These are phyloP conservation scores for Cryptomyrus ogoouensis DNA, from an alignment of 2,113 vertebrate species.

Conservation along the genomic window DNA sequence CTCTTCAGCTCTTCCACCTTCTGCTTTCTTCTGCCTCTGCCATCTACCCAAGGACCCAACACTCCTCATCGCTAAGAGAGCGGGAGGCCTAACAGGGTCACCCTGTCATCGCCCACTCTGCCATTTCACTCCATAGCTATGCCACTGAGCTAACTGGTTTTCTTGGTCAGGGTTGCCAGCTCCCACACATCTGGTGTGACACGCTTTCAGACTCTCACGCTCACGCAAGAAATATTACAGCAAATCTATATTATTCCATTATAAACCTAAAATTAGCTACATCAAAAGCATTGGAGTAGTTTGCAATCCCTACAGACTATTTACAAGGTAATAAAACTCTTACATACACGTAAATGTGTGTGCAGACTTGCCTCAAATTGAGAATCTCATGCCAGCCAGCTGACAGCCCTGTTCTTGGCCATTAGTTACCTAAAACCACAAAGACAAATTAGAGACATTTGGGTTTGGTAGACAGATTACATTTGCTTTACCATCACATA, in stretches of 20 bases:
- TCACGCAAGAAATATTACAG: background rate
- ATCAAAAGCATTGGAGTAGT: background rate
- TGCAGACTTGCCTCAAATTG: background rate
- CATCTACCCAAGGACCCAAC: background rate
- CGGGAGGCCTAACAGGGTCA: background rate
- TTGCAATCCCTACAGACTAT: background rate
- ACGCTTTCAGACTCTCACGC: background rate
- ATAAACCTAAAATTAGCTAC: background rate
- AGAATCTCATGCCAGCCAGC: background rate
- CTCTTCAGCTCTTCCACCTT: background rate
- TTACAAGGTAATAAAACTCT: background rate
- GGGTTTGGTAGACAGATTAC: background rate
- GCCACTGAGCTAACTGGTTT: background rate
- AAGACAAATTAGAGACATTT: background rate
- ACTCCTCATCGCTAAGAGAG: background rate
- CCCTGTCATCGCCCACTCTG: background rate
- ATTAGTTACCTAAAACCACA: background rate
- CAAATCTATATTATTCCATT: background rate
- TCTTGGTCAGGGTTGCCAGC: background rate
- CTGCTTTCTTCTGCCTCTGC: background rate
- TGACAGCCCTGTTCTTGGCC: background rate
- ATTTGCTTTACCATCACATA: background rate
- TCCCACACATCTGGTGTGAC: background rate
- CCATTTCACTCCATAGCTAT: background rate
- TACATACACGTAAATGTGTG: background rate